Conservation (phyloP, 1,140 invertebrate genomes). For the Eriosoma lanigerum region DNA sequence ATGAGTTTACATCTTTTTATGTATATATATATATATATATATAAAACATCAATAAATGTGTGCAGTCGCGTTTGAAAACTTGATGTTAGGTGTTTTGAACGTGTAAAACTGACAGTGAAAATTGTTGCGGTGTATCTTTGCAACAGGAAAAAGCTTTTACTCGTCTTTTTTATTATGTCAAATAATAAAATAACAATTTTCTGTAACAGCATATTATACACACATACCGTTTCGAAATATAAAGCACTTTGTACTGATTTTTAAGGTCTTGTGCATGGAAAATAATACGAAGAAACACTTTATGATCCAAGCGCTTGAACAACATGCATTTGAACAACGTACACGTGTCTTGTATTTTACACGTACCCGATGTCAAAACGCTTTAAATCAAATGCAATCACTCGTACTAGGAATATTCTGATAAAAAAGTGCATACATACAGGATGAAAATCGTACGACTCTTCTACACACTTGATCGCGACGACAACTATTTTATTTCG, state of each 20-base stretch:
- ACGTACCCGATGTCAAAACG: neutral
- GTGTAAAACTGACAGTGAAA: neutral
- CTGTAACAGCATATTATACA: neutral
- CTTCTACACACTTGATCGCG: too few species aligned
- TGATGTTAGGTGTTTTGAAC: neutral
- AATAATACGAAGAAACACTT: neutral
- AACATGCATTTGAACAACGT: neutral
- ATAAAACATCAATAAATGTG: too few species aligned
- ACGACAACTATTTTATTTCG: too few species aligned
- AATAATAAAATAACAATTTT: conserved; percentile 26
- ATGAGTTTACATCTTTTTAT: neutral
- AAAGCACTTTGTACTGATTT: neutral
- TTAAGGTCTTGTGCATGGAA: too few species aligned
- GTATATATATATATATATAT: too few species aligned
- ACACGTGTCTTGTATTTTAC: neutral
- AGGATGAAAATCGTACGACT: too few species aligned
- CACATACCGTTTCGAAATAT: too few species aligned
- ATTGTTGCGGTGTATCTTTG: neutral
- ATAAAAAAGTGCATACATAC: too few species aligned
- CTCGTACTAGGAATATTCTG: too few species aligned
- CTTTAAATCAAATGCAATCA: neutral
- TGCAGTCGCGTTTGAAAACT: neutral
- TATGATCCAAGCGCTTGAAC: conserved; percentile 10
- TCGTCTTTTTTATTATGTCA: conserved; percentile 15
- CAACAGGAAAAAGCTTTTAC: conserved; percentile 34